A percentile compares a stretch with the other conserved stretches of the same genome.
Evolutionary conservation across 2,797 vertebrate species (phyloP).

Genomic region (Gastrophryne carolinensis): DNA sequence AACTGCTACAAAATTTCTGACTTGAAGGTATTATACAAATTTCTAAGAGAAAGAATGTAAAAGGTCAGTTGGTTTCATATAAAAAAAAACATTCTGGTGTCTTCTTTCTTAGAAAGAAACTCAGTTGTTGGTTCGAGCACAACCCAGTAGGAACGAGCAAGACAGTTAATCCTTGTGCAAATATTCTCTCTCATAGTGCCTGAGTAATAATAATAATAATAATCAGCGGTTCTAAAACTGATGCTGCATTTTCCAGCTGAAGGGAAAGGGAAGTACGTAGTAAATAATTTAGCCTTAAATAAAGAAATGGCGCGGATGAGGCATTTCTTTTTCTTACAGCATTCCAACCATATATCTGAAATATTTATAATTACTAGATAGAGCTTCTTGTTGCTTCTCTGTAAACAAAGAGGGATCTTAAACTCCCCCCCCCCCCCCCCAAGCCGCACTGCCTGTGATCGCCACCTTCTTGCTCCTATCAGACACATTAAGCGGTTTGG

Average conservation of each 20-base stretch:
- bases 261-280: constrained; percentile 26
- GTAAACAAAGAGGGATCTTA: constrained; percentile 1
- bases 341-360: constrained; percentile 14
- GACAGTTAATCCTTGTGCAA: constrained; percentile 23
- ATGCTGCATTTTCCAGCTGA: background rate
- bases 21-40: too few relatives aligned
- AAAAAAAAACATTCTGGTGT: background rate
- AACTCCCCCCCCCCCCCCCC: background rate
- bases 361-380: constrained; percentile 43
- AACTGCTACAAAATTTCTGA: background rate
- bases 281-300: constrained; percentile 47
- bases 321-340: background rate
- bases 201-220: constrained; percentile 19
- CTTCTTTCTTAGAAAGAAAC: constrained; percentile 4
- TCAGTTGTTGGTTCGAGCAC: constrained; percentile 20
- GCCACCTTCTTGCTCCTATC: background rate
- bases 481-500: constrained; percentile 10
- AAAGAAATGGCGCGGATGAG: constrained; percentile 23
- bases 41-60: too few relatives aligned
- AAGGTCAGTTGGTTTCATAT: background rate
- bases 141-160: constrained; percentile 46
- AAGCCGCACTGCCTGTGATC: background rate
- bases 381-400: background rate
- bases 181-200: constrained; percentile 11
- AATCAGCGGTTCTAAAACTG: constrained; percentile 76